Conservation (phyloP, 2,113 vertebrate genomes). For the Cynoglossus semilaevis region DNA sequence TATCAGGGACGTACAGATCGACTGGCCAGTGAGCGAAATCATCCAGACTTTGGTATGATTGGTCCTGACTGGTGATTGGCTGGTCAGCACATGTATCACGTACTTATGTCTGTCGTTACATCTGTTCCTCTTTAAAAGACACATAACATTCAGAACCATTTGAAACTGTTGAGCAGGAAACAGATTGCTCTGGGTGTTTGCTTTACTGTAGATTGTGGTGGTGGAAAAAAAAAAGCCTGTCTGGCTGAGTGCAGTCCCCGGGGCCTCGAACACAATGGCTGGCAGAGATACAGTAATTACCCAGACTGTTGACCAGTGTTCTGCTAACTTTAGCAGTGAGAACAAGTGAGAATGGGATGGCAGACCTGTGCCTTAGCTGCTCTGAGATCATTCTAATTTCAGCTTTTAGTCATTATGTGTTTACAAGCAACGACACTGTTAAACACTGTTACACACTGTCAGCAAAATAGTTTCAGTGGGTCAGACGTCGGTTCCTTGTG, state of each 20-base stretch:
- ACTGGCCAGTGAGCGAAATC: no score
- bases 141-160: conserved; percentile 23
- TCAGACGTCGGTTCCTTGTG: no score
- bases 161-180: conserved; percentile 19
- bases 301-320: conserved; percentile 57
- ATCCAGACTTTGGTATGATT: no score
- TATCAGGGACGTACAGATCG: no score
- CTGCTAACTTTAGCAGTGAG: conserved; percentile 50
- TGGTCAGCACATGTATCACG: conserved; percentile 24
- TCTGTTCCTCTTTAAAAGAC: conserved; percentile 14
- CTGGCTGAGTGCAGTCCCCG: conserved; percentile 3
- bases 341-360: neutral
- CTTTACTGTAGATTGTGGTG: conserved; percentile 36
- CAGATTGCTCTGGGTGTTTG: conserved; percentile 25
- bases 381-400: conserved; percentile 9
- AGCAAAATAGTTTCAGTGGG: no score
- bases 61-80: no score
- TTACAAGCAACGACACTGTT: no score
- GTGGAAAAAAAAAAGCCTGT: conserved; percentile 22
- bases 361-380: neutral
- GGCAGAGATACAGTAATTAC: conserved; percentile 48
- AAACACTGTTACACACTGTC: no score
- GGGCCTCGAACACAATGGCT: conserved; percentile 35
- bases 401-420: neutral
- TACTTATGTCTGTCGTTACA: conserved; percentile 11